Evolutionary conservation across 2,888 invertebrate species (phyloP).

Genomic region (Ichneumoninae sp.): DNA sequence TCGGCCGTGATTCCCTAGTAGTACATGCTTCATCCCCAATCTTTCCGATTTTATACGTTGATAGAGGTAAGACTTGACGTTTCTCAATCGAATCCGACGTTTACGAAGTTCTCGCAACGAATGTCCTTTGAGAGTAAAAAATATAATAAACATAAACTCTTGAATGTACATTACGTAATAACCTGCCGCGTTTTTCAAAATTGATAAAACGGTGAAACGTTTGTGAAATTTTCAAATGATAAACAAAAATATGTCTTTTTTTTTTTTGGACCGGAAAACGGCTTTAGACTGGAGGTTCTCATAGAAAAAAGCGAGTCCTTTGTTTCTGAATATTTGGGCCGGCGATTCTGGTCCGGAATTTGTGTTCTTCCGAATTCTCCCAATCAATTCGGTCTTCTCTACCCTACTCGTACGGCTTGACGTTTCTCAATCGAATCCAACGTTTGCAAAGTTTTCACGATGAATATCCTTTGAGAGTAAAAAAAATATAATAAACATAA

Average conservation of each 20-base stretch:
- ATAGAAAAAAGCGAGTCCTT: neutral
- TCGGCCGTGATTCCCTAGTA: constrained; percentile 40
- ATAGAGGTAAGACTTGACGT: neutral
- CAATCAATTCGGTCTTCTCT: constrained; percentile 57
- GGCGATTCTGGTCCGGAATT: neutral
- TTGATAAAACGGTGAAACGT: neutral
- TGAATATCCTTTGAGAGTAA: neutral
- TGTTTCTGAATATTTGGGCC: neutral
- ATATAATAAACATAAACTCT: neutral
- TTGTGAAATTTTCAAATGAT: neutral
- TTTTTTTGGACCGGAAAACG: no score
- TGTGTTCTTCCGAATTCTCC: neutral
- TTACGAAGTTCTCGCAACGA: neutral
- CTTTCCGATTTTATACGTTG: neutral
- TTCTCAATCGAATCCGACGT: neutral
- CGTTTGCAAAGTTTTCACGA: neutral
- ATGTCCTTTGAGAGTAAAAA: neutral
- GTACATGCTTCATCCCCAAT: constrained; percentile 27
- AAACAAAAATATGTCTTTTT: no score
- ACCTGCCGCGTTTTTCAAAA: neutral
- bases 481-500: neutral
- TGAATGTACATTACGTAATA: neutral
- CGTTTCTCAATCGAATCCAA: neutral
- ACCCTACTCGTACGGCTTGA: constrained; percentile 15
- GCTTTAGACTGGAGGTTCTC: no score